Evolutionary conservation across 2,888 invertebrate species (phyloP), one percentile per base, ranked within the genome.

Genomic region (Tipula confusa): DNA sequence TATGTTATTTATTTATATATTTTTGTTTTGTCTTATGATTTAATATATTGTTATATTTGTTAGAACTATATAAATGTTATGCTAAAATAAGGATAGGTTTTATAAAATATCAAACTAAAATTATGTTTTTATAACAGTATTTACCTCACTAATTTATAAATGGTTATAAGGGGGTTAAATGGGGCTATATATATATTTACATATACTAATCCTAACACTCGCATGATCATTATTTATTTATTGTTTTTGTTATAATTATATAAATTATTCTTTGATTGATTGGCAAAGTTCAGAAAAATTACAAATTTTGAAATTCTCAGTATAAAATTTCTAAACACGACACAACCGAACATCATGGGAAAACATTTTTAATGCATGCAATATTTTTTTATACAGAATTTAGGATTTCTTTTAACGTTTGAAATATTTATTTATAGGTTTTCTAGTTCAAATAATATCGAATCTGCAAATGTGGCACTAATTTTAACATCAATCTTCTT

Each of bases 201-300:
- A 64, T 13, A n/a, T 13, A 38, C 18, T 64, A 64, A 64, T 9
- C 24, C 0, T 64, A 64, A 64, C 64, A 64, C 7, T 64, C 24
- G 64, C 64, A 64, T 64, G 64, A 64, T 64, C 64, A 64, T 64
- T 64, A 64, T 64, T 64, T 64, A 24, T 64, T 24, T 64, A 64
- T 64, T 64, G 24, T 64, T 64, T 64, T 64, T 64, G 64, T 64
- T 64, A 43, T 15, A 15, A 43, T 18, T 43, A 15, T 18, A 43
- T 43, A 15, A 43, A 24, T 64, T 64, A 24, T 64, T 64, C 15
- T 43, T 43, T 43, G n/a, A 64, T 24, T 38, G 64, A 64, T 64
- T 64, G 43, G 43, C 43, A 43, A 15, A n/a, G 5, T 18, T 43
- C 3, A 0, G 9, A 64, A 64, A 9, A 2, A 3, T 9, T 0